Evolutionary conservation across 2,113 vertebrate species (phyloP).

Genomic region (Pithys albifrons): DNA sequence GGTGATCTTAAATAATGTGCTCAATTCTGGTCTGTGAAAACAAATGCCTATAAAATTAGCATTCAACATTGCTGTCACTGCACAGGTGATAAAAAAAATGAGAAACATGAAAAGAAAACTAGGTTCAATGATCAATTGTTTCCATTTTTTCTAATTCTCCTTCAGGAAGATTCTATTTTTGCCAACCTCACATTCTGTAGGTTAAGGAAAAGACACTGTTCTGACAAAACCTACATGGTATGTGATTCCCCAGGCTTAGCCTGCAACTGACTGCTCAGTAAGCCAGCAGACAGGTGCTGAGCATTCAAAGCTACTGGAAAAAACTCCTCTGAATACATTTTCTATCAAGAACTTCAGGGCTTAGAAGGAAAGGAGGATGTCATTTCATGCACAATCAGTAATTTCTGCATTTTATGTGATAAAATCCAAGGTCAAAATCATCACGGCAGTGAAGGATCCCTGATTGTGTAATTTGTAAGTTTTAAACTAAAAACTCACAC

Average conservation of each 20-base stretch:
- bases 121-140: background rate
- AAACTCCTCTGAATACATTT: background rate
- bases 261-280: background rate
- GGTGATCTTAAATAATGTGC: background rate
- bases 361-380: background rate
- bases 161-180: constrained; percentile 2
- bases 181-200: background rate
- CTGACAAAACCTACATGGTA: background rate
- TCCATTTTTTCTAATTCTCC: background rate
- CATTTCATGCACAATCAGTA: constrained; percentile 13
- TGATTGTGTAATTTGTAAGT: background rate
- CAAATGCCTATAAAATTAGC: background rate
- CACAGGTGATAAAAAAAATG: background rate
- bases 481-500: background rate
- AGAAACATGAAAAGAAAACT: background rate
- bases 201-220: background rate
- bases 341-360: background rate
- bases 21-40: background rate
- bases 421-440: constrained; percentile 6
- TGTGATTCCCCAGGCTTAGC: background rate
- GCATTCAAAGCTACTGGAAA: background rate
- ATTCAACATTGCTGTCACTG: background rate
- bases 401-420: background rate
- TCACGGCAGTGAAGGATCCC: background rate
- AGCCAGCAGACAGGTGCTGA: background rate